phyloP scores from a whole-genome alignment of 2,888 invertebrate species.

The Cataglyphis altisquamis region DNA sequence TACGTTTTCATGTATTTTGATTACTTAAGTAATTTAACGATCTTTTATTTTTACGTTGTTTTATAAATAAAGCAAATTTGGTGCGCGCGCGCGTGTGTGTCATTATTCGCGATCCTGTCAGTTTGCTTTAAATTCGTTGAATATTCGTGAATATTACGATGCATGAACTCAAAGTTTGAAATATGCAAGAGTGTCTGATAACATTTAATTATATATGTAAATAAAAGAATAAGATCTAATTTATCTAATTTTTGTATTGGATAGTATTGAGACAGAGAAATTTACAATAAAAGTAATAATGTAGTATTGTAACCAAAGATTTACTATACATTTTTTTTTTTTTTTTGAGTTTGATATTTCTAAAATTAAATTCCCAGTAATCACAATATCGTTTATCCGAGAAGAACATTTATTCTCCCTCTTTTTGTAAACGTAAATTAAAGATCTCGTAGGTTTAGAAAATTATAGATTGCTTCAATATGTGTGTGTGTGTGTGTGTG shows the following conservation, averaged over 20 bases:
- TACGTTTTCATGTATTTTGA: not conserved
- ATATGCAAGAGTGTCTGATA: not conserved
- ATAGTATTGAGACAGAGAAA: not conserved
- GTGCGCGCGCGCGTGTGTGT: too few relatives aligned
- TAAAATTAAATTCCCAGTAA: not conserved
- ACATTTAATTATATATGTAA: not conserved
- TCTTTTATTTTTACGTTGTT: not conserved
- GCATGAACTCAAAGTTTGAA: not conserved
- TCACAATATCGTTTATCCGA: not conserved
- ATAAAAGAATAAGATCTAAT: not conserved
- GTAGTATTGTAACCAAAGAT: not conserved
- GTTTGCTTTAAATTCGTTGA: slow-evolving; percentile 6
- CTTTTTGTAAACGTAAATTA: not conserved
- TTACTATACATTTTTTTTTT: not conserved
- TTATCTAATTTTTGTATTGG: not conserved
- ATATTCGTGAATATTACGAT: not conserved
- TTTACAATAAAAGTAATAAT: not conserved
- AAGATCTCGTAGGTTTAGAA: not conserved
- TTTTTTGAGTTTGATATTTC: not conserved
- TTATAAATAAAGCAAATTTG: slow-evolving; percentile 6
- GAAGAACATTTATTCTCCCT: not conserved
- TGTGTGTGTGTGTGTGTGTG: too few relatives aligned
- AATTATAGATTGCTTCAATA: not conserved
- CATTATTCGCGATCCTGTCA: not conserved
- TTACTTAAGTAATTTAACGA: slow-evolving; percentile 14